A percentile compares a stretch with the other conserved stretches of the same genome.
Conservation (phyloP, 2,113 vertebrate species). For the Xyliphius kryptos region DNA sequence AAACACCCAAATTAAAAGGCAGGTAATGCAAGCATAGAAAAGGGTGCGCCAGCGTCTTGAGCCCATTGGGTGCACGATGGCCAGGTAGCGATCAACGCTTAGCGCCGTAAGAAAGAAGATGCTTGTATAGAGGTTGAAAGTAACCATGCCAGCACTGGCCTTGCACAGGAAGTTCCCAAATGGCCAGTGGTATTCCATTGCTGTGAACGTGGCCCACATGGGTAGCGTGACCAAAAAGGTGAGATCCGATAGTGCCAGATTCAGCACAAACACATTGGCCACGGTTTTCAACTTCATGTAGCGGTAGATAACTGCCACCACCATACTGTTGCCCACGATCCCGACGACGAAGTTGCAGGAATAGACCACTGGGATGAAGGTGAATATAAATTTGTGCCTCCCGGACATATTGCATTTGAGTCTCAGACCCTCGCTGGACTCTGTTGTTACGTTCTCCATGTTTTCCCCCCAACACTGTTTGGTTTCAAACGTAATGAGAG, state of each 20-base stretch:
- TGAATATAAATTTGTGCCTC: slow-evolving; percentile 76
- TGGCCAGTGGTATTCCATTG: slow-evolving; percentile 85
- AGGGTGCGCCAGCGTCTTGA: slow-evolving; percentile 79
- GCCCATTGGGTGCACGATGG: slow-evolving; percentile 87
- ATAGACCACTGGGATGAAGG: slow-evolving; percentile 86
- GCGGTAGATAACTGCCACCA: slow-evolving; percentile 88
- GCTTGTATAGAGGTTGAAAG: slow-evolving; percentile 90
- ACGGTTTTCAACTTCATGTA: slow-evolving; percentile 96
- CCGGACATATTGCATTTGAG: slow-evolving; percentile 78
- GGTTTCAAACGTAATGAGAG: slow-evolving; percentile 28
- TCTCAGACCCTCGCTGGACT: slow-evolving; percentile 56
- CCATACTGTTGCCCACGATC: slow-evolving; percentile 90
- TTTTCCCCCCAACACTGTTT: background rate
- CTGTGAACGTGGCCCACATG: slow-evolving; percentile 86
- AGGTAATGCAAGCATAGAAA: slow-evolving; percentile 75
- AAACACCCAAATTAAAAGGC: slow-evolving; percentile 80
- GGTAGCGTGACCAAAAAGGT: slow-evolving; percentile 91
- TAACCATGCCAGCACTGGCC: slow-evolving; percentile 74
- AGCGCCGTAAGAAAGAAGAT: slow-evolving; percentile 92
- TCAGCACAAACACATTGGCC: slow-evolving; percentile 89
- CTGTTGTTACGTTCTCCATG: slow-evolving; percentile 56
- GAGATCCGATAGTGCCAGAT: slow-evolving; percentile 87
- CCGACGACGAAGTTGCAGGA: slow-evolving; percentile 86
- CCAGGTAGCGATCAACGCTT: slow-evolving; percentile 91
- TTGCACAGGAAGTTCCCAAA: slow-evolving; percentile 90